Percentiles rank a stretch among this genome's conserved stretches.
Conservation (phyloP, 2,888 invertebrate genomes). For the Thera obeliscata region DNA sequence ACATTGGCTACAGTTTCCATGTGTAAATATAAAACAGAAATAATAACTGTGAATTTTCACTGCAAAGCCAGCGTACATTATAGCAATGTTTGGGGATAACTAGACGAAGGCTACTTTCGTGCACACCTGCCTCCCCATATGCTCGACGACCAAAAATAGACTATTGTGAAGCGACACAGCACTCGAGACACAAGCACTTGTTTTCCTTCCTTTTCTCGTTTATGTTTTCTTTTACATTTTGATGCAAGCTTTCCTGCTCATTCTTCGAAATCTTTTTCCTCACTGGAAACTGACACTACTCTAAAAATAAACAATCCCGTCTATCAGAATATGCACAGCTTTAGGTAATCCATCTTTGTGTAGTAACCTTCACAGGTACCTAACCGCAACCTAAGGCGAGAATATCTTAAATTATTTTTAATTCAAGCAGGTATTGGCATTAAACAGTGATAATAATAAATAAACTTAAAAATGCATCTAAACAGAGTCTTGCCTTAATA, state of each 20-base stretch:
- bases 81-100: conserved; percentile 52
- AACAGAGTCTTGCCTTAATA: too few relatives aligned
- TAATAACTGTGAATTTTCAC: neutral
- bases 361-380: too few relatives aligned
- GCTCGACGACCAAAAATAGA: conserved; percentile 51
- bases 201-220: conserved; percentile 39
- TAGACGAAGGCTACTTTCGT: conserved; percentile 36
- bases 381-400: too few relatives aligned
- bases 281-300: too few relatives aligned
- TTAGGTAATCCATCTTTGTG: too few relatives aligned
- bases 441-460: too few relatives aligned
- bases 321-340: too few relatives aligned
- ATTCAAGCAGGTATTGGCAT: too few relatives aligned
- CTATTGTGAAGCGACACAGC: conserved; percentile 53
- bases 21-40: neutral
- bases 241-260: conserved; percentile 1
- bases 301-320: too few relatives aligned
- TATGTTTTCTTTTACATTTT: conserved; percentile 1
- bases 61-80: conserved; percentile 26
- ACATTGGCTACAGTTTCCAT: neutral
- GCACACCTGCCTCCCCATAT: conserved; percentile 17
- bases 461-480: too few relatives aligned
- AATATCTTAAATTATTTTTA: too few relatives aligned
- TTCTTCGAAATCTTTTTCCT: too few relatives aligned
- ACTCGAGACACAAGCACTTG: conserved; percentile 52